Evolutionary conservation across 2,888 invertebrate species (phyloP), one percentile per base, ranked within the genome.

Genomic region (Heterodera filipjevi): DNA sequence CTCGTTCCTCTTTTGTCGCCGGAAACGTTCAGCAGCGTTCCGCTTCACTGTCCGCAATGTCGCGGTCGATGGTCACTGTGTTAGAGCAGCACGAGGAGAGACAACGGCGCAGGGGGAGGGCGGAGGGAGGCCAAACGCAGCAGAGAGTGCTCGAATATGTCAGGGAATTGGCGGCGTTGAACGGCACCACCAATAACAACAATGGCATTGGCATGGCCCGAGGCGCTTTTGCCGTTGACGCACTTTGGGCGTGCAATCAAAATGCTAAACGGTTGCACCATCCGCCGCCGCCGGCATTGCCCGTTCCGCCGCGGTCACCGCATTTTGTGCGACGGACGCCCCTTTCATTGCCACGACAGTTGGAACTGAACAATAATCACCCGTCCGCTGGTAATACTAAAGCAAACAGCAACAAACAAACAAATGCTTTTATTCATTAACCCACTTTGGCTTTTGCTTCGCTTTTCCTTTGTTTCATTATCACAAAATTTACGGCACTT

Each of bases 41-140:
- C 53, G 76, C 78, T 71, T 82, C 81, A 72, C 80, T 81, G 44
- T 82, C 82, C 46, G 84, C 83, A 33, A 87, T 87, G 87, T 84
- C 85, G 27, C 84, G 86, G 44, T 87, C 87, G 68, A 86, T 87
- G 86, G 85, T 79, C 27, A 68, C 77, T 3, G 76, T 86, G 14
- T 79, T 87, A 33, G 81, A 85, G 46, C 86, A 85, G 22, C 66
- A 73, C 78, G 80, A 78, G 32, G 71, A 68, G 68, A 53, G 32
- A 46, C 74, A 73, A 39, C 30, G 46, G 8, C 30, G 59, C 27
- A 46, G 66, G 30, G 30, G 44, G 39, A 32, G 66, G 32, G 66
- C 10, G 30, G 32, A n/a, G n/a, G 35, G 68, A 32, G 46, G 19
- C 16, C 46, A 66, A 32, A 32, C 46, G 30, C 68, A 75, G 46